Conservation (phyloP, 2,797 vertebrate species). For the Siniperca undulata region DNA sequence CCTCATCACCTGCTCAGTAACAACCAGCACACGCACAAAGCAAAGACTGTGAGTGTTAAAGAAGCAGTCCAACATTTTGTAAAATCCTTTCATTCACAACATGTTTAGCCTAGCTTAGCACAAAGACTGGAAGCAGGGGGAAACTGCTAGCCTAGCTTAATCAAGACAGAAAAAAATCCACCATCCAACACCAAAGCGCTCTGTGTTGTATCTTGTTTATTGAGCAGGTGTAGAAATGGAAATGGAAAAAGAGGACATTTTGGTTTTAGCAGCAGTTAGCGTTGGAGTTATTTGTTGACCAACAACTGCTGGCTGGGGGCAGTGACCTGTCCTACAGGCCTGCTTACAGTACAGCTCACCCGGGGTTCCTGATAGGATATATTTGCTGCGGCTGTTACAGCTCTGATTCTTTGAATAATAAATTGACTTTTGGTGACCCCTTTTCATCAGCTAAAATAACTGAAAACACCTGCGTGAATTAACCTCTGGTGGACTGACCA, state of each 20-base stretch:
- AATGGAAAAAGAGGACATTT: neutral
- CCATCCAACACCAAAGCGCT: neutral
- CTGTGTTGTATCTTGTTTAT: neutral
- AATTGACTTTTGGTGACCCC: neutral
- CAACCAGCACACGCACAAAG: slow-evolving; percentile 7
- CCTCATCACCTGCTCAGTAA: slow-evolving; percentile 28
- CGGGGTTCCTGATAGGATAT: neutral
- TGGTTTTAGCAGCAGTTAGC: neutral
- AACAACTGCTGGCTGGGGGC: neutral
- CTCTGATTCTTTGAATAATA: neutral
- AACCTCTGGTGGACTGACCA: neutral
- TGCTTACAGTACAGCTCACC: neutral
- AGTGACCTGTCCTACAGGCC: neutral
- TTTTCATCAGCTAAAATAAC: neutral
- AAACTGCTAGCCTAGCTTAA: neutral
- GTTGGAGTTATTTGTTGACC: neutral
- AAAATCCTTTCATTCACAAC: neutral
- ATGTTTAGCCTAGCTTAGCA: slow-evolving; percentile 25
- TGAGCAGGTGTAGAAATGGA: neutral
- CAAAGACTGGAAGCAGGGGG: neutral
- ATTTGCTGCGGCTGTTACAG: neutral
- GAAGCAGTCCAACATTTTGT: neutral
- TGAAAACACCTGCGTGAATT: neutral
- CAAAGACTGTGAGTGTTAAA: neutral
- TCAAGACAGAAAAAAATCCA: neutral